These are phyloP conservation scores for Lasioglossum oenotherae DNA, from an alignment of 2,888 invertebrate genomes.

Conservation along the genomic window DNA sequence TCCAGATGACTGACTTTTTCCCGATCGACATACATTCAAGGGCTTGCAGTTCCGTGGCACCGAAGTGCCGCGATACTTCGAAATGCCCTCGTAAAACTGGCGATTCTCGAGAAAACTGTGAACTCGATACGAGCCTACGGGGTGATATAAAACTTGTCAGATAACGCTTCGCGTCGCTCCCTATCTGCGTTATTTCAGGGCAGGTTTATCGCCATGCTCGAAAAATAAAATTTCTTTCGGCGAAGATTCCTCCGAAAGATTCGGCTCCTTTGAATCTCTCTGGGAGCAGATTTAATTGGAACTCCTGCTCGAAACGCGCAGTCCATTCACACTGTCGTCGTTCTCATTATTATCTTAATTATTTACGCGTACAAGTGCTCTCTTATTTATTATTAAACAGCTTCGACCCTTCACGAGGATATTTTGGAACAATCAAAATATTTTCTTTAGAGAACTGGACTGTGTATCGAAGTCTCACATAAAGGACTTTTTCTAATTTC, in stretches of 20 bases:
- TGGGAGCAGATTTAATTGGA: background rate
- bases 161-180: slow-evolving; percentile 25
- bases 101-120: slow-evolving; percentile 41
- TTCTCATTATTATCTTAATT: background rate
- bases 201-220: background rate
- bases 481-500: too few relatives aligned
- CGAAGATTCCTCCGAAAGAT: background rate
- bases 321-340: background rate
- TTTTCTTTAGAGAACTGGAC: background rate
- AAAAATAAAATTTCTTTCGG: background rate
- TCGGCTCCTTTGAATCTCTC: background rate
- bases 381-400: background rate
- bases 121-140: slow-evolving; percentile 36
- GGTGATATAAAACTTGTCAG: slow-evolving; percentile 27
- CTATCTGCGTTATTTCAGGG: slow-evolving; percentile 5
- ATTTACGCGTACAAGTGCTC: background rate
- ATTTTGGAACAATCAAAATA: background rate
- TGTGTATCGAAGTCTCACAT: too few relatives aligned
- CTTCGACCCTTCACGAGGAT: too few relatives aligned
- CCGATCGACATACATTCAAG: slow-evolving; percentile 33
- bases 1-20: slow-evolving; percentile 50
- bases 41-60: slow-evolving; percentile 32
- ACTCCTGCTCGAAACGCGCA: background rate
- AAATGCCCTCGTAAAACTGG: slow-evolving; percentile 53
- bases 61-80: slow-evolving; percentile 37